Percentiles rank a stretch among this genome's conserved stretches.
These are phyloP conservation scores for Ephialtes manifestator DNA, from an alignment of 2,888 invertebrate genomes.

Conservation along the genomic window DNA sequence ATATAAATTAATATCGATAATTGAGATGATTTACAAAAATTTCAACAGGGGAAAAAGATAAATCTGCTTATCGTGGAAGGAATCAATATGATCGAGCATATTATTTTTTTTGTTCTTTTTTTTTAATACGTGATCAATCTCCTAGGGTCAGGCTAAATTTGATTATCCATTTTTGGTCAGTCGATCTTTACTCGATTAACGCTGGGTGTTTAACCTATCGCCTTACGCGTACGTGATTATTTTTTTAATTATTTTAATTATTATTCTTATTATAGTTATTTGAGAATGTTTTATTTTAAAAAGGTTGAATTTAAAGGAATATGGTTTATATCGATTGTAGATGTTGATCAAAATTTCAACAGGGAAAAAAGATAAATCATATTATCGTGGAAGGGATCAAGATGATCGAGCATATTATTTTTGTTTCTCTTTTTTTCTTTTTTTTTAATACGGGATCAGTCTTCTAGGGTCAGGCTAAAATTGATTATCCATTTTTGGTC, in stretches of 20 bases:
- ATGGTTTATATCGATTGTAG: too few relatives aligned
- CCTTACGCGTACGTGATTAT: background rate
- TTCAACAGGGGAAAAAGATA: too few relatives aligned
- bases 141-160: slow-evolving; percentile 35
- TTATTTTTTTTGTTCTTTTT: slow-evolving; percentile 20
- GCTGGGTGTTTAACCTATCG: background rate
- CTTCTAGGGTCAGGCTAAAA: slow-evolving; percentile 30
- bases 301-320: background rate
- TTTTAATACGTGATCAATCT: slow-evolving; percentile 8
- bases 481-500: slow-evolving; percentile 7
- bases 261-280: background rate
- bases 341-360: too few relatives aligned
- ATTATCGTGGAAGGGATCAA: slow-evolving; percentile 9
- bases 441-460: slow-evolving; percentile 5
- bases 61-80: slow-evolving; percentile 15
- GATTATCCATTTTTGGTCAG: slow-evolving; percentile 1
- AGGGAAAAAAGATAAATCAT: too few relatives aligned
- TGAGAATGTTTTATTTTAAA: background rate
- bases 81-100: background rate
- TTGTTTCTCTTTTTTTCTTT: slow-evolving; percentile 14
- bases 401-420: slow-evolving; percentile 8
- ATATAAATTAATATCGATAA: too few relatives aligned
- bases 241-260: background rate
- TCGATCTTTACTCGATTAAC: slow-evolving; percentile 11
- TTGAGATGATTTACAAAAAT: too few relatives aligned